These are phyloP conservation scores for Puntigrus tetrazona DNA, from an alignment of 2,113 vertebrate genomes.

Conservation along the genomic window DNA sequence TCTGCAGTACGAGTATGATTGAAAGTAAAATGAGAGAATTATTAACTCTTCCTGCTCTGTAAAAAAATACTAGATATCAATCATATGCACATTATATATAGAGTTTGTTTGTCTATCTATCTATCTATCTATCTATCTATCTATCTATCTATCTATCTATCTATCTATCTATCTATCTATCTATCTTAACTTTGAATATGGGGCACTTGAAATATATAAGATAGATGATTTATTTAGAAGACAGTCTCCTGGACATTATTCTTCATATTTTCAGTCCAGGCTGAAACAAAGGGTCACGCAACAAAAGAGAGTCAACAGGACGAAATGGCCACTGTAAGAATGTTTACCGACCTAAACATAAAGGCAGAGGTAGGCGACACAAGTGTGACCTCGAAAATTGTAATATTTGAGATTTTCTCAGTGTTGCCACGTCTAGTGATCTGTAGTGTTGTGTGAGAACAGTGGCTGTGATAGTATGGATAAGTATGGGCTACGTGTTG, in stretches of 20 bases:
- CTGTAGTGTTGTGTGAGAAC: background rate
- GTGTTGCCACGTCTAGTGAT: background rate
- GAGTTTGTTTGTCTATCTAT: background rate
- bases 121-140: background rate
- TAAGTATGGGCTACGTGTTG: too few species aligned
- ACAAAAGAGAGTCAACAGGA: conserved; percentile 74
- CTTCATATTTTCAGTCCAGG: conserved; percentile 67
- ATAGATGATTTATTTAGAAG: background rate
- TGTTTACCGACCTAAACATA: conserved; percentile 73
- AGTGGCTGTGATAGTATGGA: background rate
- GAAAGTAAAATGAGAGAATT: conserved; percentile 68
- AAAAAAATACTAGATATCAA: background rate
- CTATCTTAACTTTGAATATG: too few species aligned
- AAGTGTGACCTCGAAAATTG: too few species aligned
- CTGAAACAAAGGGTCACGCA: conserved; percentile 67
- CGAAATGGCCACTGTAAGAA: conserved; percentile 70
- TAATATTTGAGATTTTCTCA: too few species aligned
- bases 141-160: too few species aligned
- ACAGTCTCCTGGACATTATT: background rate
- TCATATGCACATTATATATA: background rate
- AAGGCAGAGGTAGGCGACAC: conserved; percentile 85
- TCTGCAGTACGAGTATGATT: conserved; percentile 83
- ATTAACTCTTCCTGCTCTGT: background rate
- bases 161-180: background rate
- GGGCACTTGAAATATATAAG: background rate